Base-by-base conservation (phyloP, 2,797 vertebrate genomes). In the Melanotaenia trifasciata region DNA sequence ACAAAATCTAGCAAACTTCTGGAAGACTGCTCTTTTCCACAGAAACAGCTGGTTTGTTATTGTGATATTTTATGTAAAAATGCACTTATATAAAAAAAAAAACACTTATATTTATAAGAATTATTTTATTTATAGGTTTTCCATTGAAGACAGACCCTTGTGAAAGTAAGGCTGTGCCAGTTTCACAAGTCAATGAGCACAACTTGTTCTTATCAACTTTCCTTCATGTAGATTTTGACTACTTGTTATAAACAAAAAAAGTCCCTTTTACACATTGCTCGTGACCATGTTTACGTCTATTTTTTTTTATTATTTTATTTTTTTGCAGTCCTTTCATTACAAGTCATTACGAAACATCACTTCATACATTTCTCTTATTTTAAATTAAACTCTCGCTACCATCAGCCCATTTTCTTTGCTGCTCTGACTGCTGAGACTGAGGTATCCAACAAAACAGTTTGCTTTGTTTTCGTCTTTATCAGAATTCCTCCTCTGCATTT, bases 401-500 rank as follows among this genome's bases (percentile, higher is more conserved):
- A 58, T 72, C 47, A 68, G 33, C 68, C 64, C 36, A 30, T 68
- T 58, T 14, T 4, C 64, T 24, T 28, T 26, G 45, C 58, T 0
- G 43, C 16, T 45, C 18, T 45, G 16, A 22, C 26, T 8, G 26
- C 50, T 4, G 57, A 11, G 9, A 38, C 16, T 40, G 62, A 83
- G 5, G 58, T 79, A 59, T 74, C 1, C 28, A 58, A 40, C 7
- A 18, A 1, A 1, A 26, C 22, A 18, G 59, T 67, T 22, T 14
- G 60, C n/a, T 35, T 51, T 26, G 51, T 40, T 59, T 58, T 56
- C 3, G 2, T 60, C 4, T 67, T 36, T 6, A 64, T 94, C 85
- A 95, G 85, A 99, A 98, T 74, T 95, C 95, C 81, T 97, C 97
- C 87, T 99, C 97, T 2, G 97, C 97, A 16, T 91, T 95, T 63